Percentiles rank a stretch among this genome's conserved stretches.
Evolutionary conservation across 2,113 vertebrate genomes (phyloP).

Genomic region (Parus major): DNA sequence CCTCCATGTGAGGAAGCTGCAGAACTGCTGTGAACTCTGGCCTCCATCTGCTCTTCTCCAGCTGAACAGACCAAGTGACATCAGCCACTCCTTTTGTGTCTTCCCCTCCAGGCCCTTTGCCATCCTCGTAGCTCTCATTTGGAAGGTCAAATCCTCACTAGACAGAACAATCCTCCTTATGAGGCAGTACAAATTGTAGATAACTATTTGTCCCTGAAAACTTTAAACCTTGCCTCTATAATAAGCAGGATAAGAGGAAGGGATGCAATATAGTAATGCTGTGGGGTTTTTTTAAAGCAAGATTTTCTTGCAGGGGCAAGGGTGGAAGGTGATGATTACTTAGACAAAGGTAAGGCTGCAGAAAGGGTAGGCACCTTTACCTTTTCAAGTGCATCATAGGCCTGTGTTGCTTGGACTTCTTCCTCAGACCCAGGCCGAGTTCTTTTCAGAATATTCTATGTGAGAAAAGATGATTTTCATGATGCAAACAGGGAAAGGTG

Average conservation of each 20-base stretch:
- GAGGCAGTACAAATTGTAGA: neutral
- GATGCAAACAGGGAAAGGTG: neutral
- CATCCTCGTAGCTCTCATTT: neutral
- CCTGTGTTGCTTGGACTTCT: slow-evolving; percentile 87
- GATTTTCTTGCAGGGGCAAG: neutral
- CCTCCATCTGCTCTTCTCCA: neutral
- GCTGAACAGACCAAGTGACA: neutral
- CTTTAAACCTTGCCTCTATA: neutral
- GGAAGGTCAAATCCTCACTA: neutral
- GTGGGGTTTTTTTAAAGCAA: neutral
- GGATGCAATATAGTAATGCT: neutral
- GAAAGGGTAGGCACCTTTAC: slow-evolving; percentile 55
- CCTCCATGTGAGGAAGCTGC: neutral
- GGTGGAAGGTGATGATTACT: neutral
- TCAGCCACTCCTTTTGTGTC: neutral
- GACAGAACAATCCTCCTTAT: neutral
- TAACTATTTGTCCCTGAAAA: neutral
- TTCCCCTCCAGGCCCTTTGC: neutral
- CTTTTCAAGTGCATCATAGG: slow-evolving; percentile 88
- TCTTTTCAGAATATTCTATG: slow-evolving; percentile 94
- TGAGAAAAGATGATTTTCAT: neutral
- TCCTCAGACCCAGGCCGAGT: slow-evolving; percentile 83
- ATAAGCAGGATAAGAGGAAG: neutral
- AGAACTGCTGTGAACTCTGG: neutral
- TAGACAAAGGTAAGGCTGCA: neutral